Base-by-base conservation (phyloP, 2,113 vertebrate genomes). In the Thunnus maccoyii region DNA sequence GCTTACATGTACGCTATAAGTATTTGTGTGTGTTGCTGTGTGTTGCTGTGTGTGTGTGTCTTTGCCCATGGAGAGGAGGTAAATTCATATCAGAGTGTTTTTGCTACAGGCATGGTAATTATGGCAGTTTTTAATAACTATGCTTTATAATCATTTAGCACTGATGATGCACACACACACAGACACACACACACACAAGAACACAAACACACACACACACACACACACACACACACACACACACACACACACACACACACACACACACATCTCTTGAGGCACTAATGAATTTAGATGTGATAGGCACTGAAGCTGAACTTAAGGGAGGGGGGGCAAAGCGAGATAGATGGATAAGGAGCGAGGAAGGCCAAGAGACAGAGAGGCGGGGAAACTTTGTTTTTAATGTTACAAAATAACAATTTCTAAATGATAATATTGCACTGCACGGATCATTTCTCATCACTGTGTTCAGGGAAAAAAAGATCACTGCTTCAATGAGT, bases 71-170 rank as follows among this genome's bases (percentile, higher is more conserved):
- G 78, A 86, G 85, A 88, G 78, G 85, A 92, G 92, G 90, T 91
- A 92, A 88, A 90, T 89, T 90, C 85, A 84, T 90, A 88, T 91
- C 86, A 83, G 77, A 86, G 78, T 90, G 92, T 93, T 94, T 94
- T 90, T 87, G 92, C 92, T 87, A 89, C 78, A 76, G 91, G 92
- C 88, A 50, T 88, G 86, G 90, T 88, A 92, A 93, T 92, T 91
- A 94, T 90, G 90, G 84, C 83, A 84, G 58, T 89, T 94, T 94
- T 92, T 93, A 94, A 94, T 93, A 93, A 93, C 91, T 87, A 82
- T 88, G 91, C 91, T 94, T 92, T 94, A 93, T 94, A 93, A 94
- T 92, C 87, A 92, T 93, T 93, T 94, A 91, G 87, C 76, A 74
- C 80, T 89, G 86, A 90, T 87, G 92, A 89, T 72, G 46, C 81